These are phyloP conservation scores for Raja brachyura DNA, from an alignment of 2,113 vertebrate genomes.

Conservation along the genomic window DNA sequence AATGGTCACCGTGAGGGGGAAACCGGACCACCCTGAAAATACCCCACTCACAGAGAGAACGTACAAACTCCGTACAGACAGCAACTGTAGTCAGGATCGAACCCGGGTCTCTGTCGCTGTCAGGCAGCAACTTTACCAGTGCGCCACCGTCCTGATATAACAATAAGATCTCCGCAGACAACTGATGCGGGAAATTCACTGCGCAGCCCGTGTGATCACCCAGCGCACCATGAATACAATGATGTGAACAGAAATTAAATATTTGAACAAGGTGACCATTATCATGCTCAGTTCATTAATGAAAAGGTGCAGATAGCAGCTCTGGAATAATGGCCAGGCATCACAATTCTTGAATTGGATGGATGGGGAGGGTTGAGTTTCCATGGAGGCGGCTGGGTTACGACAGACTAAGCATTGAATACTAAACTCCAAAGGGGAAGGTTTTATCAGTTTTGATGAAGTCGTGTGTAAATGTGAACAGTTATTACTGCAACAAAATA, in stretches of 20 bases:
- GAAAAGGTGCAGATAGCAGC: neutral
- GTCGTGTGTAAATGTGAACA: neutral
- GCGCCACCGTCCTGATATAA: too few species aligned
- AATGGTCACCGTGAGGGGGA: too few species aligned
- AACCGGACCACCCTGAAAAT: too few species aligned
- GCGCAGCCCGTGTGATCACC: neutral
- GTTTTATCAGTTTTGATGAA: neutral
- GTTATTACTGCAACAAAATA: neutral
- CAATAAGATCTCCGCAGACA: neutral
- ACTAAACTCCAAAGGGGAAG: neutral
- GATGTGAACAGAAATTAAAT: neutral
- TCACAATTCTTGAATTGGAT: neutral
- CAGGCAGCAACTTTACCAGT: too few species aligned
- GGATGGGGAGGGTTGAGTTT: neutral
- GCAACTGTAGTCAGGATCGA: too few species aligned
- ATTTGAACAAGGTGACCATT: neutral
- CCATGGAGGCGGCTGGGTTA: neutral
- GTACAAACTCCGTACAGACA: too few species aligned
- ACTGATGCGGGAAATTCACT: neutral
- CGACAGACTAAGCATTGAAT: neutral
- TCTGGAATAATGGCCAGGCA: neutral
- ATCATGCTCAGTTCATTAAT: neutral
- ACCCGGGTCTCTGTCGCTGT: too few species aligned
- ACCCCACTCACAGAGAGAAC: too few species aligned
- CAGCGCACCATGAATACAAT: neutral